Evolutionary conservation across 1,140 invertebrate species (phyloP).

Genomic region (Drosophila saltans): DNA sequence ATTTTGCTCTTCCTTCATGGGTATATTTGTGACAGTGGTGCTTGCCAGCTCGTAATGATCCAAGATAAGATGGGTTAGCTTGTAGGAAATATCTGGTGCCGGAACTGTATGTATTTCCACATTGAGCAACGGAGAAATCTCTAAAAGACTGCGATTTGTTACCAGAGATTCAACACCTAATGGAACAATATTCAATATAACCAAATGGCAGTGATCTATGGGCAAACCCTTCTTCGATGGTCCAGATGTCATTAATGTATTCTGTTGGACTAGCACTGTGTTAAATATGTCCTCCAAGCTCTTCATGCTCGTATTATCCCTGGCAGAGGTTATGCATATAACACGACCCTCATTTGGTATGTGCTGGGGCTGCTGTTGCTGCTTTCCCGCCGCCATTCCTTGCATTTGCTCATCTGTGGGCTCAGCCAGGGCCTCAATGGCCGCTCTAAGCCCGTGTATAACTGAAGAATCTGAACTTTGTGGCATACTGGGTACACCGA

Average conservation of each 20-base stretch:
- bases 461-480: slow-evolving; percentile 88
- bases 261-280: slow-evolving; percentile 90
- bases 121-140: slow-evolving; percentile 87
- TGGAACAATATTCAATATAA: slow-evolving; percentile 94
- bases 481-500: slow-evolving; percentile 86
- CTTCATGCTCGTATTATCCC: slow-evolving; percentile 92
- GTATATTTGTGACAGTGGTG: slow-evolving; percentile 98
- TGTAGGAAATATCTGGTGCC: slow-evolving; percentile 86
- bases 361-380: slow-evolving; percentile 13
- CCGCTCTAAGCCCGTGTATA: slow-evolving; percentile 93
- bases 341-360: slow-evolving; percentile 89
- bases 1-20: slow-evolving; percentile 99
- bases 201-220: slow-evolving; percentile 94
- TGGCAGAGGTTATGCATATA: slow-evolving; percentile 93
- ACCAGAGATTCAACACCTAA: slow-evolving; percentile 90
- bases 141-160: slow-evolving; percentile 87
- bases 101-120: slow-evolving; percentile 89
- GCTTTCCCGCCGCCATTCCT: slow-evolving; percentile 56
- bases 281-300: slow-evolving; percentile 93
- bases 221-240: slow-evolving; percentile 86
- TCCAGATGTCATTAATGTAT: slow-evolving; percentile 87
- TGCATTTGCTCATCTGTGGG: slow-evolving; percentile 88
- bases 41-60: slow-evolving; percentile 96
- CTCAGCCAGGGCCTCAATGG: slow-evolving; percentile 93
- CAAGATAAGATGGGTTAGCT: slow-evolving; percentile 90